Evolutionary conservation across 2,113 vertebrate genomes (phyloP), one percentile per base, ranked within the genome.

Genomic region (Lagopus muta): DNA sequence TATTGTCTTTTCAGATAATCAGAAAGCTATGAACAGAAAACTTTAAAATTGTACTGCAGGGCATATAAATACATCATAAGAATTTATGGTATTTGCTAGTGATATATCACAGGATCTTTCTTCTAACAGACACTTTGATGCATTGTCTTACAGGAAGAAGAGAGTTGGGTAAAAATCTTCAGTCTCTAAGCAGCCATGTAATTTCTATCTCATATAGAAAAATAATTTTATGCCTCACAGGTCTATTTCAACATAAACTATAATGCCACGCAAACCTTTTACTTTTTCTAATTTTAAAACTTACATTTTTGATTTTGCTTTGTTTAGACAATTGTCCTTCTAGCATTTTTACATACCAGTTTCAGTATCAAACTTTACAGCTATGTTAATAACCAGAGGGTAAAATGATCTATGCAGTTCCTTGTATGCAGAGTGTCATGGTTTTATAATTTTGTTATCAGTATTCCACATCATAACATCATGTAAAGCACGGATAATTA

Each of bases 281-380:
- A 54, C 65, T 77, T 77, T 83, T 71, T 14, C 7, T 24, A 14
- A 28, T 81, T 73, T 88, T 64, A 88, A 93, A 90, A 10, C 4
- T 86, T 13, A 4, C 3, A 21, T 21, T 73, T 81, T 66, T 15
- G 2, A 2, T 62, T 74, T 55, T 67, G 25, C 8, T 71, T 38
- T 86, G 4, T 73, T 94, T 54, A 76, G 12, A 11, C 25, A 64
- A 24, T 45, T 21, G 70, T 61, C 10, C 28, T 86, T 85, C 28
- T 36, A 79, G 18, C 6, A 2, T 85, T 76, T 34, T 89, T 89
- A 27, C 69, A 2, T 36, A 60, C 58, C 13, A 66, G 38, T 81
- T 77, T 71, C 55, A 91, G 19, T 64, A 94, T 62, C 34, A 90
- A 88, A 83, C 86, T 42, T 45, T 91, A 74, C 78, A 95, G 1